A percentile compares a stretch with the other conserved stretches of the same genome.
phyloP scores from a whole-genome alignment of 1,140 invertebrate species.

The Pristionchus pacificus region DNA sequence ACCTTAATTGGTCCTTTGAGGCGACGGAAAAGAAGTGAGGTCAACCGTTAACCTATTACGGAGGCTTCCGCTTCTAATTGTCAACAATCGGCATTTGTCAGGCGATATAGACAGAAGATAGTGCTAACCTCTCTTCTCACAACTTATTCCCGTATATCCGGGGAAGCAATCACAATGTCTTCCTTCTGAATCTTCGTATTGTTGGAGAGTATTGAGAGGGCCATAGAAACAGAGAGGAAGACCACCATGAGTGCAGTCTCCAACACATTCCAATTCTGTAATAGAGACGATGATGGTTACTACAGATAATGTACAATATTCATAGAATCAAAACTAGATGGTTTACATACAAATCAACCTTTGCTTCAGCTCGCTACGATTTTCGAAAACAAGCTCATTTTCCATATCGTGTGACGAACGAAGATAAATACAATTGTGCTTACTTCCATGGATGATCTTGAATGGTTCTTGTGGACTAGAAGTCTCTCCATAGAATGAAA shows the following conservation, averaged over 20 bases:
- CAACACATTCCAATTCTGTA: constrained; percentile 31
- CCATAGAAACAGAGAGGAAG: constrained; percentile 37
- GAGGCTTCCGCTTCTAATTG: too few species aligned
- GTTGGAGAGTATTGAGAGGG: constrained; percentile 27
- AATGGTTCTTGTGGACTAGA: constrained; percentile 24
- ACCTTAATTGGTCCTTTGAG: constrained; percentile 3
- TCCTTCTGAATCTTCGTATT: constrained; percentile 24
- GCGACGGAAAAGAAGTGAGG: neutral
- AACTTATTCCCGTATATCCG: constrained; percentile 28
- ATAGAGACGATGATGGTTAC: constrained; percentile 7
- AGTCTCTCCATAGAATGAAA: constrained; percentile 33
- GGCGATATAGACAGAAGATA: neutral
- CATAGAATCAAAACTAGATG: neutral
- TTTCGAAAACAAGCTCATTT: neutral
- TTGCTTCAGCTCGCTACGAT: neutral
- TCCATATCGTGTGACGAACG: too few species aligned
- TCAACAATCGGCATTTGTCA: too few species aligned
- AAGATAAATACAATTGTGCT: too few species aligned
- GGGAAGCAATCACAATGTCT: constrained; percentile 33
- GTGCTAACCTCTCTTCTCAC: constrained; percentile 28
- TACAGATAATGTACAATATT: neutral
- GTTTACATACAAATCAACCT: neutral
- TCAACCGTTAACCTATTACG: too few species aligned
- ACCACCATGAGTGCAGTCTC: constrained; percentile 32
- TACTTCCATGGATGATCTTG: constrained; percentile 21